These are phyloP conservation scores for Parasteatoda lunata DNA, from an alignment of 2,888 invertebrate species.

Conservation along the genomic window DNA sequence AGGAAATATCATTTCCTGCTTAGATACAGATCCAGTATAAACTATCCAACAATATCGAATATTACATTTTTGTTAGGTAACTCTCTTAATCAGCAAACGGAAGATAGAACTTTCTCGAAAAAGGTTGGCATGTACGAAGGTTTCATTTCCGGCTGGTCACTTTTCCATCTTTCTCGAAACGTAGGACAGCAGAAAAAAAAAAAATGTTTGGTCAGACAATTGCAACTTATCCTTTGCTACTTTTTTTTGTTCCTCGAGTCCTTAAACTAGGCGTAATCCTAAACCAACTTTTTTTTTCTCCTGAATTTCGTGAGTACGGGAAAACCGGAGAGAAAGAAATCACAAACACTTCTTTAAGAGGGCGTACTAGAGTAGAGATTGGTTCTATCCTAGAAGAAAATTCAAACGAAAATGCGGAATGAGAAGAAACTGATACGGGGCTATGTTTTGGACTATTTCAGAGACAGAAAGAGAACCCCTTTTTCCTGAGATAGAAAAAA, in stretches of 20 bases:
- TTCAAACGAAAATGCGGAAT: conserved; percentile 48
- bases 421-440: conserved; percentile 49
- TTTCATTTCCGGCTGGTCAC: conserved; percentile 19
- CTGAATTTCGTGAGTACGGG: conserved; percentile 14
- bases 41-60: too few relatives aligned
- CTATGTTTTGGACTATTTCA: conserved; percentile 18
- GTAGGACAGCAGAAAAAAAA: not conserved
- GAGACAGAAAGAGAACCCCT: conserved; percentile 2
- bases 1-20: too few relatives aligned
- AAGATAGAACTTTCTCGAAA: not conserved
- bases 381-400: conserved; percentile 10
- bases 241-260: not conserved
- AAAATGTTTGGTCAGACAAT: conserved; percentile 26
- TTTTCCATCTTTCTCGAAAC: not conserved
- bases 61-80: not conserved
- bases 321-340: conserved; percentile 5
- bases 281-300: conserved; percentile 24
- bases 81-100: not conserved
- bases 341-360: conserved; percentile 29
- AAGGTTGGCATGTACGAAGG: not conserved
- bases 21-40: too few relatives aligned
- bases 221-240: conserved; percentile 4
- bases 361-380: not conserved
- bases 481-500: conserved; percentile 15
- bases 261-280: conserved; percentile 45